These are phyloP conservation scores for Atherinosoma microstoma DNA, from an alignment of 2,797 vertebrate genomes.

Conservation along the genomic window DNA sequence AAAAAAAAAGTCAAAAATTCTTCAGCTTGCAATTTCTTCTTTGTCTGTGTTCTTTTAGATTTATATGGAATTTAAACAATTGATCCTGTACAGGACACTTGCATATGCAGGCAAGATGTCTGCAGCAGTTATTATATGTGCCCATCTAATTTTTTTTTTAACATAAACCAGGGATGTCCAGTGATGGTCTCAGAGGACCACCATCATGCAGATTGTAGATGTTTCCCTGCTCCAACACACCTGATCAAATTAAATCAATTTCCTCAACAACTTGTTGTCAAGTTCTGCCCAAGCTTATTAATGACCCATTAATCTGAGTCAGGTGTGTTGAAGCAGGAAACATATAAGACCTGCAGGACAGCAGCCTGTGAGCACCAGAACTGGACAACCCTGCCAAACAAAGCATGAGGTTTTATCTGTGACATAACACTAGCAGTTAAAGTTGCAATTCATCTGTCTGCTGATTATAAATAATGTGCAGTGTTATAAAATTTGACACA, in stretches of 20 bases:
- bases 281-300: no score
- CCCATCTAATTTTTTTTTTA: conserved; percentile 12
- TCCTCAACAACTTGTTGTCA: no score
- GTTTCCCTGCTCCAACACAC: no score
- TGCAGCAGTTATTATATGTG: background rate
- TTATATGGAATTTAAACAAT: conserved; percentile 10
- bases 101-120: background rate
- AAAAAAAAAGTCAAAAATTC: conserved; percentile 59
- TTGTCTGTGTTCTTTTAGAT: conserved; percentile 65
- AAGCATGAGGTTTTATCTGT: conserved; percentile 12
- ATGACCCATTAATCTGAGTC: no score
- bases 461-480: conserved; percentile 2
- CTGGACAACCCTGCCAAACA: background rate
- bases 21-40: conserved; percentile 62
- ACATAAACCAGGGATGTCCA: background rate
- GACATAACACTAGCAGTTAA: background rate
- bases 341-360: no score
- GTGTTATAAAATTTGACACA: conserved; percentile 1
- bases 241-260: no score
- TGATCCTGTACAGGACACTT: background rate
- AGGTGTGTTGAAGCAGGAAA: no score
- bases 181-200: background rate
- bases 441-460: background rate
- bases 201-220: background rate
- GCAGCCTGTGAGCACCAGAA: background rate